Base-by-base conservation (phyloP, 2,113 vertebrate species). In the Bagarius yarrelli region DNA sequence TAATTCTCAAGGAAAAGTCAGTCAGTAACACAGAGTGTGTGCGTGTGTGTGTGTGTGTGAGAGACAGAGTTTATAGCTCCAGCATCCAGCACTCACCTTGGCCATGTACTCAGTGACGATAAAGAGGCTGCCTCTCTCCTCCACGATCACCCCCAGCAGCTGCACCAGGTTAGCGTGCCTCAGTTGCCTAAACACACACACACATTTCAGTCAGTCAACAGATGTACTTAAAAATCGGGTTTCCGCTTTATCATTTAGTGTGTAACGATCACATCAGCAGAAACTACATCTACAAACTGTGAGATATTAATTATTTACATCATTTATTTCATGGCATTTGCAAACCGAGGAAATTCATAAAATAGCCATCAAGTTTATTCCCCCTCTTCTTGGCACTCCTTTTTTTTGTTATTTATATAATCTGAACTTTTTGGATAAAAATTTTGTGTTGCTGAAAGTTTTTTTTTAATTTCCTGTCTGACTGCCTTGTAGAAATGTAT, bases 31-130 rank as follows among this genome's bases (percentile, higher is more conserved):
- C 15, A 32, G 16, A 12, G 2, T 13, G 64, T 1, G 6, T 13
- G 34, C 3, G 63, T 21, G 27, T 18, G 32, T 12, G 63, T 66
- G 63, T 30, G 27, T 14, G 16, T 9, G 61, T 21, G 16, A 52
- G n/a, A 14, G 16, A 64, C 1, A 6, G 19, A 30, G 66, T 25
- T 8, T 2, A 2, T 40, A 15, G 53, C 2, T 9, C 18, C 11
- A 44, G 53, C 32, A 36, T 70, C 23, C 1, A 70, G 44, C 0
- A 4, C 91, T 79, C 84, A 99, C 97, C 95, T 98, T 98, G 84
- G 96, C 95, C 97, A 98, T 98, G 87, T 95, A 99, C 87, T 99
- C 97, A 0, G 97, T 98, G 87, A 99, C 97, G 0, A 99, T 98
- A 87, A 89, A 98, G 61, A 99, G 94, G 67, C 94, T 95, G 1